Percentiles rank a stretch among this genome's conserved stretches.
phyloP scores from a whole-genome alignment of 2,888 invertebrate species.

The Halocaridina rubra region DNA sequence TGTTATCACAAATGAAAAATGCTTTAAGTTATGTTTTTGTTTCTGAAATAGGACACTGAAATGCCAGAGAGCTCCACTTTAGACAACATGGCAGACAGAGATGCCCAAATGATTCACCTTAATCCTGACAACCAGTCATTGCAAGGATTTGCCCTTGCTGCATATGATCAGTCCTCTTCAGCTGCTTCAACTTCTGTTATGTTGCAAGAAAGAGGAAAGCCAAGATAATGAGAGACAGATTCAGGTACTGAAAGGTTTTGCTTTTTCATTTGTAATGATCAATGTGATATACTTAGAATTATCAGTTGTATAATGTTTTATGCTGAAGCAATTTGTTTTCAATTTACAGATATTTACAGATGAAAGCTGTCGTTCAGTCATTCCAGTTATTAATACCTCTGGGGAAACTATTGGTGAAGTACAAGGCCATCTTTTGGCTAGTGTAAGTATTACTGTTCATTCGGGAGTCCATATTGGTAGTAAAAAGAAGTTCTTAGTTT shows the following conservation, averaged over 20 bases:
- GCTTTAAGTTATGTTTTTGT: no score
- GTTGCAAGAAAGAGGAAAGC: slow-evolving; percentile 24
- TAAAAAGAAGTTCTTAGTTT: no score
- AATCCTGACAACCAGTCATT: slow-evolving; percentile 26
- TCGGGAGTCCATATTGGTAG: no score
- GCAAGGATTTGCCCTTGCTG: slow-evolving; percentile 21
- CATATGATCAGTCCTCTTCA: slow-evolving; percentile 22
- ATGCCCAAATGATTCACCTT: slow-evolving; percentile 44
- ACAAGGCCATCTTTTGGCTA: slow-evolving; percentile 31
- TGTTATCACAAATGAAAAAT: no score
- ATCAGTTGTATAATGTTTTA: no score
- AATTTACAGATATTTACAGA: slow-evolving; percentile 44
- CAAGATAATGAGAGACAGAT: slow-evolving; percentile 36
- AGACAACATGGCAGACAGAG: slow-evolving; percentile 32
- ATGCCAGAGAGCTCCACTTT: slow-evolving; percentile 11
- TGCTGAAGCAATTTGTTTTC: no score
- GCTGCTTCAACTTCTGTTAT: slow-evolving; percentile 17
- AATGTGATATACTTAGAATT: neutral
- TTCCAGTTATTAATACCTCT: slow-evolving; percentile 41
- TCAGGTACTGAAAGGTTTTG: no score
- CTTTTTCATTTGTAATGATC: no score
- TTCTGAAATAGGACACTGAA: slow-evolving; percentile 18
- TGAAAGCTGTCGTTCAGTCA: slow-evolving; percentile 37
- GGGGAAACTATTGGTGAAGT: slow-evolving; percentile 46
- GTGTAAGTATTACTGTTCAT: no score